phyloP scores from a whole-genome alignment of 2,113 vertebrate genomes.

The Cervus canadensis region DNA sequence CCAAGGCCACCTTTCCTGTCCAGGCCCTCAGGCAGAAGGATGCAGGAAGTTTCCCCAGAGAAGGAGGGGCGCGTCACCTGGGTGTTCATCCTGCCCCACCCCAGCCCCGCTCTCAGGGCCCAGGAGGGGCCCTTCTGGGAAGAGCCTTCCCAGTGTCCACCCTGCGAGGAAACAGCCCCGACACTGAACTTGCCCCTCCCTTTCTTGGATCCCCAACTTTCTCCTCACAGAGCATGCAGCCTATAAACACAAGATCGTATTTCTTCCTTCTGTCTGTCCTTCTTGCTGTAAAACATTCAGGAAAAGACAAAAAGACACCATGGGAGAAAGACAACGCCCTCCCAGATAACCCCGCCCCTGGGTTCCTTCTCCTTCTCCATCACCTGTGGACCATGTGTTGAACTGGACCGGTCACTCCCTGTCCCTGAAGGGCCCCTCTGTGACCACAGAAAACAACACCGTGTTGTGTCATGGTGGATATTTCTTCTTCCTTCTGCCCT shows the following conservation, averaged over 20 bases:
- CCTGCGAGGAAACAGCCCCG: neutral
- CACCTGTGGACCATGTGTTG: neutral
- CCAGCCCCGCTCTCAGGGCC: constrained; percentile 38
- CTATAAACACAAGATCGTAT: neutral
- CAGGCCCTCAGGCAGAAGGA: neutral
- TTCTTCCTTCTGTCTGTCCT: neutral
- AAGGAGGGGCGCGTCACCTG: neutral
- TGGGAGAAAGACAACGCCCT: neutral
- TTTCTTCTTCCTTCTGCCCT: neutral
- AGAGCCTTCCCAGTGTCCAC: constrained; percentile 70
- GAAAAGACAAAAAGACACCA: neutral
- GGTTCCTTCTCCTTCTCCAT: fast-evolving
- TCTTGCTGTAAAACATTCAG: neutral
- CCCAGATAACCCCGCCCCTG: neutral
- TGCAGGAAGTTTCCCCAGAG: neutral
- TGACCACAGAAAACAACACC: neutral
- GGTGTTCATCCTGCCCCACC: neutral
- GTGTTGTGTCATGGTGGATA: fast-evolving
- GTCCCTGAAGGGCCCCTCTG: neutral
- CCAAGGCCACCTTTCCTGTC: neutral
- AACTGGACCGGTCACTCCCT: neutral
- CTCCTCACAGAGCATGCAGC: neutral
- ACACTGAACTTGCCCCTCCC: neutral
- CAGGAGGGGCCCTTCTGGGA: constrained; percentile 70
- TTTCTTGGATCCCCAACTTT: fast-evolving